A percentile compares a stretch with the other conserved stretches of the same genome.
Evolutionary conservation across 2,113 vertebrate species (phyloP).

Genomic region (Sander vitreus): DNA sequence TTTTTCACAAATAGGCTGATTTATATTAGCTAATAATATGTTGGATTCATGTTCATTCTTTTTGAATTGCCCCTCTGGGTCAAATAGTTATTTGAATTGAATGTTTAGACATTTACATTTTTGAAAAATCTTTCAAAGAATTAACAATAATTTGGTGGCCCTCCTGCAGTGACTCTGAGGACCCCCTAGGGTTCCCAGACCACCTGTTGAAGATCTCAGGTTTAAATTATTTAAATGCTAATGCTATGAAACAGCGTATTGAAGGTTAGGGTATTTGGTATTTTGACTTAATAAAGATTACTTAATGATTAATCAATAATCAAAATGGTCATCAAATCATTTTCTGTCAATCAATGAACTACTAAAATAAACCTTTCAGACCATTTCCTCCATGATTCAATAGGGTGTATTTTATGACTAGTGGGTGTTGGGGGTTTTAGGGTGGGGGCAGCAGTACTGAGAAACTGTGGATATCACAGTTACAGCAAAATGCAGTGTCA

Average conservation of each 20-base stretch:
- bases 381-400: background rate
- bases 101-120: too few species aligned
- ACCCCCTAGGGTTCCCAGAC: too few species aligned
- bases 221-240: background rate
- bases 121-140: too few species aligned
- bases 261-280: background rate
- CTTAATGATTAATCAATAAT: background rate
- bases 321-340: background rate
- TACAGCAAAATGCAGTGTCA: background rate
- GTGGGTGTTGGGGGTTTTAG: background rate
- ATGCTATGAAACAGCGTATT: background rate
- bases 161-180: too few species aligned
- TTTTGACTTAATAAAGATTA: background rate
- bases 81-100: too few species aligned
- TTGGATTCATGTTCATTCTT: too few species aligned
- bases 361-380: background rate
- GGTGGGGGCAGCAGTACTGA: background rate
- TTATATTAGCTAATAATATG: too few species aligned
- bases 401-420: background rate
- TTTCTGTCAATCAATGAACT: background rate
- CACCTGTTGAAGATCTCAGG: too few species aligned
- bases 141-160: too few species aligned
- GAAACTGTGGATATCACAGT: background rate
- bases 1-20: too few species aligned
- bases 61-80: too few species aligned